These are phyloP conservation scores for Spilogale gracilis DNA, from an alignment of 2,113 vertebrate species.

Conservation along the genomic window DNA sequence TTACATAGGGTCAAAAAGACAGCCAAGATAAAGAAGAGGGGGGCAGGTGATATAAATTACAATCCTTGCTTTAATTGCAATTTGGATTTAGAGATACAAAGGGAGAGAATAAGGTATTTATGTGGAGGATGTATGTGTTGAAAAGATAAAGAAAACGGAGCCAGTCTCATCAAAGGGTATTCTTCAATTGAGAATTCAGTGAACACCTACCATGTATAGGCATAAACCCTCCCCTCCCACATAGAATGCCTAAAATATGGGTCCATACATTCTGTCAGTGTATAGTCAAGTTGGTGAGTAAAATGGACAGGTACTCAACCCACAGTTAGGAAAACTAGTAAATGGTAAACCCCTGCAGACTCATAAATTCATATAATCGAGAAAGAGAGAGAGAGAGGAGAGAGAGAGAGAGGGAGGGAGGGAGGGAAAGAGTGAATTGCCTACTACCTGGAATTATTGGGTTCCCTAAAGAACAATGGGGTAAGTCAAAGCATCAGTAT, in stretches of 20 bases:
- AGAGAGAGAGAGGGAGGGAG: background rate
- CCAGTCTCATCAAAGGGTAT: background rate
- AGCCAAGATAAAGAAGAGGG: background rate
- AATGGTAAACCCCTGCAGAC: background rate
- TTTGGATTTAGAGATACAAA: background rate
- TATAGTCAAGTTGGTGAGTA: background rate
- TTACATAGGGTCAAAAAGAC: background rate
- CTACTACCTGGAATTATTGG: background rate
- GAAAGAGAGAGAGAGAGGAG: background rate
- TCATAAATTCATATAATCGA: background rate
- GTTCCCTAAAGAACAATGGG: background rate
- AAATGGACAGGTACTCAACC: background rate
- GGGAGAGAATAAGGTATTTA: background rate
- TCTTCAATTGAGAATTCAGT: background rate
- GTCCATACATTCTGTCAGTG: background rate
- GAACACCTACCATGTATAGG: background rate
- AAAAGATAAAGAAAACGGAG: background rate
- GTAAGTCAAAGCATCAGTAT: background rate
- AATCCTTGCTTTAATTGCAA: background rate
- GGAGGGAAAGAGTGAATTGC: too few species aligned
- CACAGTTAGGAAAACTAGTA: constrained; percentile 20
- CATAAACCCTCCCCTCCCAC: background rate
- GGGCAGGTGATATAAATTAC: background rate
- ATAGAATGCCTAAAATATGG: background rate
- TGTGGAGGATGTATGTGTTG: background rate